phyloP scores from a whole-genome alignment of 2,797 vertebrate genomes.

The Echiichthys vipera region DNA sequence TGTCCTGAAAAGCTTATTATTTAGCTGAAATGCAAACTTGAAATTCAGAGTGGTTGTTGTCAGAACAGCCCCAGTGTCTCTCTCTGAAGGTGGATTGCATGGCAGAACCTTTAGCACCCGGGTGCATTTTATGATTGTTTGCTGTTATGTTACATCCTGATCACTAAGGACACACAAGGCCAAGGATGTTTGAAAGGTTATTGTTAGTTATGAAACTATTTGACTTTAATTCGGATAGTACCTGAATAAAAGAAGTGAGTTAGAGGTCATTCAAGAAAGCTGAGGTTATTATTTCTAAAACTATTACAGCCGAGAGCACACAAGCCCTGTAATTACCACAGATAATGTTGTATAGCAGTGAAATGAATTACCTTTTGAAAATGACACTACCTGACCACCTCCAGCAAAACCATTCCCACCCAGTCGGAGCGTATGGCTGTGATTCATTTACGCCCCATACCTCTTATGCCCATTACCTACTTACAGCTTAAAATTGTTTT shows the following conservation, averaged over 20 bases:
- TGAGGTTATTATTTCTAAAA: conserved; percentile 13
- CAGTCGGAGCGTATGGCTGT: conserved; percentile 2
- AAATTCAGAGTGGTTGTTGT: background rate
- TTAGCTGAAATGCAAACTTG: background rate
- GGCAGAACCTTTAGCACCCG: background rate
- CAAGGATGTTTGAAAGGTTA: background rate
- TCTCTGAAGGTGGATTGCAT: background rate
- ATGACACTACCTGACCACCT: conserved; percentile 26
- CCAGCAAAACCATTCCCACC: conserved; percentile 34
- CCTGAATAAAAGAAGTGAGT: background rate
- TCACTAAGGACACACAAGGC: background rate
- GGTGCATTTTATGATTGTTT: background rate
- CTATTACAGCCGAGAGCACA: background rate
- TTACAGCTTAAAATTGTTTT: conserved; percentile 38
- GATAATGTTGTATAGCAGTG: conserved; percentile 18
- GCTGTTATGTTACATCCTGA: background rate
- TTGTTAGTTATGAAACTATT: background rate
- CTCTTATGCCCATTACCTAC: conserved; percentile 19
- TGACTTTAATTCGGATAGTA: background rate
- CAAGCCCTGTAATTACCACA: conserved; percentile 2
- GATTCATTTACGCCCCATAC: conserved; percentile 37
- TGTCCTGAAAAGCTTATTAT: background rate
- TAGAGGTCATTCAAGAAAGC: background rate
- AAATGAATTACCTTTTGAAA: conserved; percentile 29
- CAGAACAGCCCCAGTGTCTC: background rate